Evolutionary conservation across 2,113 vertebrate species (phyloP), one percentile per base, ranked within the genome.

Genomic region (Atlantisia rogersi): DNA sequence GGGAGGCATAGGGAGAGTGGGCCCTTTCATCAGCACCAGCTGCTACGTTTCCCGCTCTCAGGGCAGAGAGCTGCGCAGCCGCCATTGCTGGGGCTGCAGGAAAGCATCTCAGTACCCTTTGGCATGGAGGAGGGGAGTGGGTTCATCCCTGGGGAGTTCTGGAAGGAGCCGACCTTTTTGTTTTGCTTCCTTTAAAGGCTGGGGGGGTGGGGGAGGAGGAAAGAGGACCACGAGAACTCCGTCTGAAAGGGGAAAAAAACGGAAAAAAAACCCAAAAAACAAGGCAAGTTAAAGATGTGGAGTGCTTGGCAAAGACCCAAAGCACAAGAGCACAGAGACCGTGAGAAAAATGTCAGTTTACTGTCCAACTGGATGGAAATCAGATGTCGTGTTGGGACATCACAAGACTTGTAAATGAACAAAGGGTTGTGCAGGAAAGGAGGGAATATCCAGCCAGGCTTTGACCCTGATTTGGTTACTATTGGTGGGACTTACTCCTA

Each of bases 341-440:
- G 50, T 97, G 96, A 97, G 97, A 97, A 97, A 97, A 97, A 96
- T 92, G 95, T 92, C 76, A 83, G 89, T 86, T 69, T 79, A 44
- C 86, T 81, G 82, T 79, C 93, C 35, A 28, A 69, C 46, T 48
- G 80, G 94, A 97, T 96, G 88, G 94, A 92, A 96, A 95, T 93
- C 84, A 86, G 94, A 95, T 93, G 91, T 95, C 0, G 0, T 4
- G 0, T 28, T 4, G 44, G 82, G 87, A 94, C 80, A 89, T 91
- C 86, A 82, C 75, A 92, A 40, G n/a, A 44, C 56, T 90, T 64
- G 52, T 63, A 87, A 91, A 94, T 78, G 32, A 85, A 40, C 79
- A 86, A 90, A 86, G 73, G 65, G 79, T 67, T 0, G 3, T 93
- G 93, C 80, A 60, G 90, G 56, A 91, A 92, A 70, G 76, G 71